Evolutionary conservation across 1,140 invertebrate genomes (phyloP).

Genomic region (Zophobas atratus): DNA sequence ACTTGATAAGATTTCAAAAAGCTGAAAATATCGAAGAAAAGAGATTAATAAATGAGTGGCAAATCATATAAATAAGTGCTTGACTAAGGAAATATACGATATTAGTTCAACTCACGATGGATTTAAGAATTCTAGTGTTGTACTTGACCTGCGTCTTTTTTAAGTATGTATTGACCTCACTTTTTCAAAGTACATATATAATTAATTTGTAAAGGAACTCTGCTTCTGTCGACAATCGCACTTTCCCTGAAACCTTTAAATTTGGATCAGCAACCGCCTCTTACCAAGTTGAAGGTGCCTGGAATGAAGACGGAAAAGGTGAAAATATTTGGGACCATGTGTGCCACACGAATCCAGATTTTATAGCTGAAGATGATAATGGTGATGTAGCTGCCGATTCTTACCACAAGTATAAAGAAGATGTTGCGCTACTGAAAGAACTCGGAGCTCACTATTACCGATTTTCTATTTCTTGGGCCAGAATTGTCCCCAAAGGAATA

Average conservation of each 20-base stretch:
- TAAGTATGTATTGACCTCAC: too few relatives aligned
- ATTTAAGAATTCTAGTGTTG: too few relatives aligned
- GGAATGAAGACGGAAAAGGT: slow-evolving; percentile 66
- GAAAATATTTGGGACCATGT: slow-evolving; percentile 74
- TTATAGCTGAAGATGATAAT: slow-evolving; percentile 70
- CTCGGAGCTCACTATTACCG: slow-evolving; percentile 71
- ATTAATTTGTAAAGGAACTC: neutral
- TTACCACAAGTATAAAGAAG: slow-evolving; percentile 73
- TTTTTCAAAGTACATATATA: neutral
- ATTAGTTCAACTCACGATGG: too few relatives aligned
- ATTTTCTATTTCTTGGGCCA: slow-evolving; percentile 75
- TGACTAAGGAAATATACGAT: too few relatives aligned
- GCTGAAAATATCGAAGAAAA: too few relatives aligned
- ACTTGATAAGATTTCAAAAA: too few relatives aligned
- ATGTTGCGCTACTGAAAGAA: slow-evolving; percentile 69
- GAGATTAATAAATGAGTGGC: too few relatives aligned
- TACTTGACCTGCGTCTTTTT: too few relatives aligned
- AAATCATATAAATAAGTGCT: too few relatives aligned
- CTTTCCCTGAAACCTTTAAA: slow-evolving; percentile 70
- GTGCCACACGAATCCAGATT: slow-evolving; percentile 69
- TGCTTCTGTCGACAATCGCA: neutral
- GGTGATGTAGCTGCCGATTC: slow-evolving; percentile 73
- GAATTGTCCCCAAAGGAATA: slow-evolving; percentile 65
- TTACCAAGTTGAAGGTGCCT: slow-evolving; percentile 68
- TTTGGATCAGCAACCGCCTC: slow-evolving; percentile 65